These are phyloP conservation scores for Oreochromis aureus DNA, from an alignment of 2,113 vertebrate species.

Conservation along the genomic window DNA sequence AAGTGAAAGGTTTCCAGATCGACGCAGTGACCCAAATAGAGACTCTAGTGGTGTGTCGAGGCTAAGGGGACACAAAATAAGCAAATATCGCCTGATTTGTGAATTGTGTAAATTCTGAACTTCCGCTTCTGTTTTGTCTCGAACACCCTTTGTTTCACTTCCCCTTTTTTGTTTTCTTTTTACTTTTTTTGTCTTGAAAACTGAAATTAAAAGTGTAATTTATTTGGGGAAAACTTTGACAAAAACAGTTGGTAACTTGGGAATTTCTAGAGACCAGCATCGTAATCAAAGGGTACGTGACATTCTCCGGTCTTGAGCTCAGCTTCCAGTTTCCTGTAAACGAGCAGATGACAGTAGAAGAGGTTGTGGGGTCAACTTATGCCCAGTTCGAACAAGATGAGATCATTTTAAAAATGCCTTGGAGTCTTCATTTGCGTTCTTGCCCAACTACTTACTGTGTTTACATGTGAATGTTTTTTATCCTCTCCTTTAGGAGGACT, in stretches of 20 bases:
- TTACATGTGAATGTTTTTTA: not conserved
- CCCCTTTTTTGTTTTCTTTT: not conserved
- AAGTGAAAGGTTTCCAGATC: not conserved
- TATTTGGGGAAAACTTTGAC: not conserved
- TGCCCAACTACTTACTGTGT: not conserved
- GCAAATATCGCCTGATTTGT: not conserved
- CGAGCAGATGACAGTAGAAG: not conserved
- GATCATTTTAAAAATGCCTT: not conserved
- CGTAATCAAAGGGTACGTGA: not conserved
- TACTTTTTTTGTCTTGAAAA: not conserved
- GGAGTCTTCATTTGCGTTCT: not conserved
- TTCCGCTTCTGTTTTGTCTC: not conserved
- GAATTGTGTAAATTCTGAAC: not conserved
- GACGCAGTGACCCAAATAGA: not conserved
- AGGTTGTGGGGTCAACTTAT: not conserved
- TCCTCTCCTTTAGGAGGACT: constrained; percentile 75
- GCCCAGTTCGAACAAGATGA: not conserved
- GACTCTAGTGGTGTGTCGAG: not conserved
- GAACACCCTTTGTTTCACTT: not conserved
- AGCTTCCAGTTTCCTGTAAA: not conserved
- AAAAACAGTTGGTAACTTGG: not conserved
- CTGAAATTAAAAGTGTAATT: not conserved
- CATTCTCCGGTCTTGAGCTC: not conserved
- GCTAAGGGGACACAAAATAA: not conserved
- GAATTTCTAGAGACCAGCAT: not conserved